phyloP scores from a whole-genome alignment of 2,888 invertebrate genomes.

The Loripinus fragilis region DNA sequence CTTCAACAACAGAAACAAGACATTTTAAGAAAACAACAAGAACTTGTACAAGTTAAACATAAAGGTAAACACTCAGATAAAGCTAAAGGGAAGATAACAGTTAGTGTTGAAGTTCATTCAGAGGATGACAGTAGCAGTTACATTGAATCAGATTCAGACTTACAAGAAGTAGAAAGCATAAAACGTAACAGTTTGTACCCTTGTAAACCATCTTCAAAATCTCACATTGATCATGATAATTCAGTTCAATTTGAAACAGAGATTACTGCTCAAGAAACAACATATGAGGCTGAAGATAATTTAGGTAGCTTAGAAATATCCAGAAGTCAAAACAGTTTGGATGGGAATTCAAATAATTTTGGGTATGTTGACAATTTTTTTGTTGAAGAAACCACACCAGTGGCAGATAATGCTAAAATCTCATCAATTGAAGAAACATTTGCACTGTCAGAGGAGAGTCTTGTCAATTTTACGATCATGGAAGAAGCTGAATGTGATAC shows the following conservation, averaged over 20 bases:
- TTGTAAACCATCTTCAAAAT: constrained; percentile 30
- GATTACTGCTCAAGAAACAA: neutral
- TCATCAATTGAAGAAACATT: neutral
- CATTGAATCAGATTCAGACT: neutral
- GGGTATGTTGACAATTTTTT: neutral
- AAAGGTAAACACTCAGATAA: neutral
- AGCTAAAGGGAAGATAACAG: neutral
- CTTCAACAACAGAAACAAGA: constrained; percentile 56
- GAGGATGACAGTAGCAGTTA: neutral
- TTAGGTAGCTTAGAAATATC: neutral
- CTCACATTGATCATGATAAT: constrained; percentile 39
- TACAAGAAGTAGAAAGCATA: neutral
- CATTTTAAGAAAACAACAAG: constrained; percentile 56
- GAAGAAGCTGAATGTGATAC: neutral
- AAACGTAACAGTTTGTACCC: constrained; percentile 3
- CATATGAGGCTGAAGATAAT: neutral
- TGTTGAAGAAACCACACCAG: neutral
- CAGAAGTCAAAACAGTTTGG: neutral
- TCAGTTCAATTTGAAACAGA: neutral
- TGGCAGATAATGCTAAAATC: neutral
- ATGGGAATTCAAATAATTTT: neutral
- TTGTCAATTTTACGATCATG: neutral
- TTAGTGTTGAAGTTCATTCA: neutral
- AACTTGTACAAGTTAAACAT: constrained; percentile 46
- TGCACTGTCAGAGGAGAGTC: neutral